Conservation (phyloP, 2,797 vertebrate genomes). For the Fistularia commersonii region DNA sequence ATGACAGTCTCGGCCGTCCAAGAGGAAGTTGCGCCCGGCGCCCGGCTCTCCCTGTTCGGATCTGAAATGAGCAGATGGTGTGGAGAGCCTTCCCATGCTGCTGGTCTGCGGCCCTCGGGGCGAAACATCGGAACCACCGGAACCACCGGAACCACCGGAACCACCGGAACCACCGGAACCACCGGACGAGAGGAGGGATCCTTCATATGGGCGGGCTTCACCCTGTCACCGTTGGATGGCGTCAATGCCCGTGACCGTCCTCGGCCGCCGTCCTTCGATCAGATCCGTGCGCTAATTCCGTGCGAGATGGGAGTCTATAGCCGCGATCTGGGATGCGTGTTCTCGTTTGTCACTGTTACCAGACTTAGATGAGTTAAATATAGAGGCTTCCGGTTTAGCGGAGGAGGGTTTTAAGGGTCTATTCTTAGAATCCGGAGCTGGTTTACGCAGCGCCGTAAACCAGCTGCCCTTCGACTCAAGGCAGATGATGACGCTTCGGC, state of each 20-base stretch:
- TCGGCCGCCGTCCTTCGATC: conserved; percentile 51
- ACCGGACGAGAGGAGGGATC: no score
- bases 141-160: no score
- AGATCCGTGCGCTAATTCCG: conserved; percentile 51
- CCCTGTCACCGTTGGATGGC: conserved; percentile 43
- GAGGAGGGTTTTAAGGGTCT: conserved; percentile 65
- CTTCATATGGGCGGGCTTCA: no score
- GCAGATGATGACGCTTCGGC: conserved; percentile 32
- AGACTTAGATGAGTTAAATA: conserved; percentile 73
- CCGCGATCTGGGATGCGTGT: conserved; percentile 60
- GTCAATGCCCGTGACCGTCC: conserved; percentile 49
- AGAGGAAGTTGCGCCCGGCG: no score
- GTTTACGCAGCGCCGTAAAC: conserved; percentile 47
- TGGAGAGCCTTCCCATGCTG: no score
- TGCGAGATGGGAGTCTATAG: conserved; percentile 56
- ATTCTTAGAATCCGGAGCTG: conserved; percentile 66
- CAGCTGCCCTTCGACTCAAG: conserved; percentile 40
- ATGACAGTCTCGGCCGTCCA: no score
- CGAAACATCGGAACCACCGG: no score
- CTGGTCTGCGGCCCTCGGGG: no score
- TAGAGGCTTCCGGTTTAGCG: conserved; percentile 68
- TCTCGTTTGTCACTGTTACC: conserved; percentile 71
- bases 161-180: no score
- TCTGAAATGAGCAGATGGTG: no score
- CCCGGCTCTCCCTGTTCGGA: no score